phyloP scores from a whole-genome alignment of 2,888 invertebrate species.

The Cecidostiba fungosa region DNA sequence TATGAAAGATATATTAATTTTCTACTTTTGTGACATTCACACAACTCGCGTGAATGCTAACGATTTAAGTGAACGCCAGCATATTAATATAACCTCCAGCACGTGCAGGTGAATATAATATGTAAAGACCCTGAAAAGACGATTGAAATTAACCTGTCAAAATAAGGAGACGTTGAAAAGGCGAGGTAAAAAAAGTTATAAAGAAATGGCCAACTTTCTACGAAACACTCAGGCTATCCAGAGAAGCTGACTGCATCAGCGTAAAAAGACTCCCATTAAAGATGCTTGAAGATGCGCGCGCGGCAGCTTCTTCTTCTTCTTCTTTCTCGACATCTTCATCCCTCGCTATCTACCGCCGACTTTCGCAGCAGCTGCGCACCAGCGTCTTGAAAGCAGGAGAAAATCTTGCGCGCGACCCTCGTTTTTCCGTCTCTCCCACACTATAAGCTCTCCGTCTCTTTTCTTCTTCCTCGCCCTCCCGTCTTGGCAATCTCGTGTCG shows the following conservation, averaged over 20 bases:
- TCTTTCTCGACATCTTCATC: slow-evolving; percentile 2
- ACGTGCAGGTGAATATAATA: not conserved
- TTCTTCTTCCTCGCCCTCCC: not conserved
- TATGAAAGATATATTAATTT: slow-evolving; percentile 45
- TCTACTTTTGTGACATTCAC: slow-evolving; percentile 40
- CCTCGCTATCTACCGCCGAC: not conserved
- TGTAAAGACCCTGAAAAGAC: slow-evolving; percentile 13
- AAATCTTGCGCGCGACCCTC: slow-evolving; percentile 54
- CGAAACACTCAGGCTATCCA: slow-evolving; percentile 26
- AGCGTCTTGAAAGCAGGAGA: slow-evolving; percentile 18
- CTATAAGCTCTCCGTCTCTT: not conserved
- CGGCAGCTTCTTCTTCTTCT: not conserved
- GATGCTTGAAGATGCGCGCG: slow-evolving; percentile 50
- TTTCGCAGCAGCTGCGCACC: slow-evolving; percentile 34
- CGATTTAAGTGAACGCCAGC: slow-evolving; percentile 45
- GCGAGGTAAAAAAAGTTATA: not conserved
- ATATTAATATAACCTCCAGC: not conserved
- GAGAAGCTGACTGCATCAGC: slow-evolving; percentile 18
- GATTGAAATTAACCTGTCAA: slow-evolving; percentile 58
- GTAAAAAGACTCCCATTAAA: slow-evolving; percentile 62
- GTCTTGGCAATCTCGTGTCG: slow-evolving; percentile 38
- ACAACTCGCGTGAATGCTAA: slow-evolving; percentile 34
- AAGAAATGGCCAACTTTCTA: slow-evolving; percentile 31
- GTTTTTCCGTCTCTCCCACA: slow-evolving; percentile 48
- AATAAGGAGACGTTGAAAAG: slow-evolving; percentile 1